These are phyloP conservation scores for Aphelinus certus DNA, from an alignment of 1,140 invertebrate genomes.

Conservation along the genomic window DNA sequence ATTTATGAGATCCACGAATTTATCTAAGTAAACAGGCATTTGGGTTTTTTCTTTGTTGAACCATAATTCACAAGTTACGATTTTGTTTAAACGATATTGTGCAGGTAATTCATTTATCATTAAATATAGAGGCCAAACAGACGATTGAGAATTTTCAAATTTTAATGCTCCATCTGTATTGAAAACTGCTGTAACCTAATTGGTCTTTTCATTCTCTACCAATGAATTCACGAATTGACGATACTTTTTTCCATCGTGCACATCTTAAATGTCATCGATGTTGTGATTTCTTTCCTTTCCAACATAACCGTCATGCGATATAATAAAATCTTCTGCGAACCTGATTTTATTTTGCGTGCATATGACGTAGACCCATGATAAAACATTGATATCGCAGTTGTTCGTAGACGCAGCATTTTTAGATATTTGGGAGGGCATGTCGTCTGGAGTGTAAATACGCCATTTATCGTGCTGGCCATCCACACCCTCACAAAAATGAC, in stretches of 20 bases:
- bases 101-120: conserved; percentile 12
- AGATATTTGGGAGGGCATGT: too few species aligned
- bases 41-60: conserved; percentile 14
- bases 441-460: too few species aligned
- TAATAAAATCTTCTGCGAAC: too few species aligned
- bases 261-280: background rate
- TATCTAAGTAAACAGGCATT: conserved; percentile 8
- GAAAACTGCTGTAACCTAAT: conserved; percentile 19
- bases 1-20: conserved; percentile 2
- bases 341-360: too few species aligned
- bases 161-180: conserved; percentile 21
- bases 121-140: conserved; percentile 19
- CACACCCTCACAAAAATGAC: too few species aligned
- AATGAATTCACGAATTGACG: background rate
- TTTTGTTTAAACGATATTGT: background rate
- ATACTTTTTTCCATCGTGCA: conserved; percentile 12
- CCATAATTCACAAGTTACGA: conserved; percentile 10
- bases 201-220: background rate
- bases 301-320: background rate
- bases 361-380: too few species aligned
- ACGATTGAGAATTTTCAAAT: background rate
- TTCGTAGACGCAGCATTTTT: too few species aligned
- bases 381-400: too few species aligned
- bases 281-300: background rate
- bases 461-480: too few species aligned